phyloP scores from a whole-genome alignment of 64 coral and sea anemone species.

The Cladopsammia gracilis region DNA sequence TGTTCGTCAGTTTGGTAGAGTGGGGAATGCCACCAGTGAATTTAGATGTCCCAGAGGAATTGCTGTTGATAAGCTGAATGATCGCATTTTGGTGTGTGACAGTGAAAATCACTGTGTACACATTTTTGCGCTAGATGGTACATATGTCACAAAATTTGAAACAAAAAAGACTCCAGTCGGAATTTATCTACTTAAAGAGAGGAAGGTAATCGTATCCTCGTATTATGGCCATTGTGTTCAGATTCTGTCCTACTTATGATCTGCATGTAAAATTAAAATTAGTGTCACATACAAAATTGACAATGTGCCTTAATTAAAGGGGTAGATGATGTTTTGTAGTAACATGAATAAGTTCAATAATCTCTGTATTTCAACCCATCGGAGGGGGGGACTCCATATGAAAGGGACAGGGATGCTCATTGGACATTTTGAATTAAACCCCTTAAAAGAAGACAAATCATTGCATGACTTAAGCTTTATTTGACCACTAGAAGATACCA shows the following conservation, averaged over 20 bases:
- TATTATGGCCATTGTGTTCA: slow-evolving; percentile 89
- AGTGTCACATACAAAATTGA: too few species aligned
- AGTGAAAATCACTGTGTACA: slow-evolving; percentile 87
- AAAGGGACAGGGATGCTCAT: too few species aligned
- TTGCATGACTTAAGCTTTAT: too few species aligned
- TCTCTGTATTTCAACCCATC: too few species aligned
- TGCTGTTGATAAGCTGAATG: slow-evolving; percentile 68
- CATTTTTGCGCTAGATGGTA: slow-evolving; percentile 82
- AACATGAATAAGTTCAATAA: too few species aligned
- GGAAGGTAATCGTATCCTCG: slow-evolving; percentile 82
- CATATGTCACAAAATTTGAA: slow-evolving; percentile 76
- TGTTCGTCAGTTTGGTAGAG: slow-evolving; percentile 90
- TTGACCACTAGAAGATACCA: too few species aligned
- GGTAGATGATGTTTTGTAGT: too few species aligned
- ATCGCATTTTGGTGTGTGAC: slow-evolving; percentile 82
- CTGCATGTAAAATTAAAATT: not conserved
- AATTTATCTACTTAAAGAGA: slow-evolving; percentile 66
- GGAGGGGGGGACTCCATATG: too few species aligned
- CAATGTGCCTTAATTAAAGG: too few species aligned
- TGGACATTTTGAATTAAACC: too few species aligned
- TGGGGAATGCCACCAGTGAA: slow-evolving; percentile 69
- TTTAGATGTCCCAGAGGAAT: slow-evolving; percentile 93
- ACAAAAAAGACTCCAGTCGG: slow-evolving; percentile 92
- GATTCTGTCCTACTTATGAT: slow-evolving; percentile 56
- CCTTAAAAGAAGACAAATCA: too few species aligned